Base-by-base conservation (phyloP, 2,797 vertebrate genomes). In the Peromyscus attwateri region DNA sequence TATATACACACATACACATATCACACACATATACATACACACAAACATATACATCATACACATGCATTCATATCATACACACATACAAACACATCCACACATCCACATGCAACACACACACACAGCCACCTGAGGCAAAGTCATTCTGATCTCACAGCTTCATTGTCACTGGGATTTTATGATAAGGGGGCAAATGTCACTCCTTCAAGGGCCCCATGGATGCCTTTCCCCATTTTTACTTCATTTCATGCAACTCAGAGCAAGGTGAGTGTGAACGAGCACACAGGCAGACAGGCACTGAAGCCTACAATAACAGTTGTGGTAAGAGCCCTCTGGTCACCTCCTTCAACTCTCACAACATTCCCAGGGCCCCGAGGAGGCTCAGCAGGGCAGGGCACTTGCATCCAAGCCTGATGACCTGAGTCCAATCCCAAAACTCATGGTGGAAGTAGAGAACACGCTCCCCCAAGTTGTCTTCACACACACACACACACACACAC, bases 241-340 rank as follows among this genome's bases (percentile, higher is more conserved):
- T 81, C 66, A 83, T 82, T 91, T 94, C 95, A 85, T 82, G 49
- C 34, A 94, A 79, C 34, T 82, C 62, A 89, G 77, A n/a, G 23
- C 37, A 87, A 92, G 49, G 10, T 80, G 91, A 62, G 25, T 66
- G 14, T 92, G 34, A 62, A 76, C 10, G 92, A 85, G 91, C 23
- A 79, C 73, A 84, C 57, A 84, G 68, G 60, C 8, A 93, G 11
- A 4, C 29, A 46, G 37, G 49, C 73, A 43, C 37, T 11, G 71
- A 94, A 97, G 80, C 68, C n/a, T 87, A 95, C 14, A 75, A 9
- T 52, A 55, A 52, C 52, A 79, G 84, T 93, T 96, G 13, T 82
- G 17, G 68, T 27, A 43, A 90, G 64, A 88, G 2, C 25, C 8
- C 27, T 83, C 37, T 37, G 43, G 55, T 37, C 17, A 25, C 37